A percentile compares a stretch with the other conserved stretches of the same genome.
Evolutionary conservation across 1,140 invertebrate species (phyloP).

Genomic region (Bombus terrestris): DNA sequence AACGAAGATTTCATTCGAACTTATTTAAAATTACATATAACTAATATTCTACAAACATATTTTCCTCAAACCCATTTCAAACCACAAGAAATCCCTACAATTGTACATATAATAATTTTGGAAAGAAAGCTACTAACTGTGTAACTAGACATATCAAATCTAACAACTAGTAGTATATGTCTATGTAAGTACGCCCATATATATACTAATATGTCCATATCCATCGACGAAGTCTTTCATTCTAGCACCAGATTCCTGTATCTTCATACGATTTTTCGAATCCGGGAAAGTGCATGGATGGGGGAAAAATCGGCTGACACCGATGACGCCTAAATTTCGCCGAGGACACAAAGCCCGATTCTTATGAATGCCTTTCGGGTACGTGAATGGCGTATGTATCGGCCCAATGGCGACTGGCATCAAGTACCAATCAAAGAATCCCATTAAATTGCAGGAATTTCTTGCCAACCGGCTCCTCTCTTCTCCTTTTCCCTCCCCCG

Average conservation of each 20-base stretch:
- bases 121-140: too few species aligned
- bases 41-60: too few species aligned
- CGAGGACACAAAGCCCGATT: conserved; percentile 73
- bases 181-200: too few species aligned
- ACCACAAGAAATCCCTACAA: too few species aligned
- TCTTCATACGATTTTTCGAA: neutral
- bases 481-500: conserved; percentile 45
- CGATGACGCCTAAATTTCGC: conserved; percentile 52
- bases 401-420: conserved; percentile 75
- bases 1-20: too few species aligned
- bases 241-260: fast-evolving
- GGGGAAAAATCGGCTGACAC: neutral
- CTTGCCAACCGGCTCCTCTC: conserved; percentile 74
- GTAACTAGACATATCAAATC: too few species aligned
- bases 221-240: neutral
- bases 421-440: conserved; percentile 81
- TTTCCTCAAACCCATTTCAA: too few species aligned
- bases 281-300: neutral
- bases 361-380: conserved; percentile 72
- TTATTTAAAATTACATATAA: too few species aligned
- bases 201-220: neutral
- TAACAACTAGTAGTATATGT: too few species aligned
- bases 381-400: conserved; percentile 77
- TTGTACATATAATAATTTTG: too few species aligned
- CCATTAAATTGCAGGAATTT: conserved; percentile 81